Evolutionary conservation across 2,888 invertebrate genomes (phyloP).

Genomic region (Agrotis clavis): DNA sequence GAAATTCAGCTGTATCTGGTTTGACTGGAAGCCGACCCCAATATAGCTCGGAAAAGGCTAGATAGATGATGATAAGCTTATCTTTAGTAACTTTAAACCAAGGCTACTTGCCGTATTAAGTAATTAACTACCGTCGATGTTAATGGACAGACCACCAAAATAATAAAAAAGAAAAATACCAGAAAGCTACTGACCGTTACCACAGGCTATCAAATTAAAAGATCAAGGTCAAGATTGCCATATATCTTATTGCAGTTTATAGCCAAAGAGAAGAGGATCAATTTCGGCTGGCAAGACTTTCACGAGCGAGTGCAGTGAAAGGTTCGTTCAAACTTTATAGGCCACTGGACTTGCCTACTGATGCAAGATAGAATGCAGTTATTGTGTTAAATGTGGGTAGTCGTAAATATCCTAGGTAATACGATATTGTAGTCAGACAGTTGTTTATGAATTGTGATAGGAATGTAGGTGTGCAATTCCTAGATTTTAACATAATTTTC

Average conservation of each 20-base stretch:
- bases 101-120: no score
- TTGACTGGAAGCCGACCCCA: no score
- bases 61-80: no score
- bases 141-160: background rate
- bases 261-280: constrained; percentile 32
- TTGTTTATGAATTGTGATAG: background rate
- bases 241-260: constrained; percentile 21
- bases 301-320: constrained; percentile 57
- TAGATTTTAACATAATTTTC: no score
- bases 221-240: constrained; percentile 55
- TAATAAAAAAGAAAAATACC: constrained; percentile 6
- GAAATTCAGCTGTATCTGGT: no score
- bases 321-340: constrained; percentile 49
- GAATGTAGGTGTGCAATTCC: background rate
- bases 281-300: constrained; percentile 59
- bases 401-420: constrained; percentile 16
- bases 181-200: background rate
- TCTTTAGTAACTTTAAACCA: no score
- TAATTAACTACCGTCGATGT: no score
- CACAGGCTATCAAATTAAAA: constrained; percentile 40
- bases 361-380: constrained; percentile 41
- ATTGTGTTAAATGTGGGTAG: background rate
- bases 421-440: background rate
- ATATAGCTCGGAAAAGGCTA: no score
- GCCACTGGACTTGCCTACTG: constrained; percentile 52